phyloP scores from a whole-genome alignment of 2,888 invertebrate genomes.

The Eucriotettix oculatus region DNA sequence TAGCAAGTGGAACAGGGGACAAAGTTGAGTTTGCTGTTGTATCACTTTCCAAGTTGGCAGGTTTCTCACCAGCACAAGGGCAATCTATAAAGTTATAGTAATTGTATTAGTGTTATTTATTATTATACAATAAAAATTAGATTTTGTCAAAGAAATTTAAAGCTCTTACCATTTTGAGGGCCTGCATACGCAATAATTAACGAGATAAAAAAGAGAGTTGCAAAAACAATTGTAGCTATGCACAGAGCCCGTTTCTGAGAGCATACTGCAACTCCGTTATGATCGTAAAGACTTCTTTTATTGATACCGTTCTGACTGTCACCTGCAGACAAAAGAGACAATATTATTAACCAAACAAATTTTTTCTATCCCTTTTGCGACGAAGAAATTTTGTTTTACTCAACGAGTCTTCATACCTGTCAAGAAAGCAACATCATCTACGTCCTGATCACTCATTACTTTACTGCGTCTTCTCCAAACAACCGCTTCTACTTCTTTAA shows the following conservation, averaged over 20 bases:
- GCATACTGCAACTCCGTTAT: constrained; percentile 68
- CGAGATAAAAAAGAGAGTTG: constrained; percentile 64
- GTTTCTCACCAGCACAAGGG: constrained; percentile 49
- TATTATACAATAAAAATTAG: not conserved
- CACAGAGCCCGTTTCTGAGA: constrained; percentile 72
- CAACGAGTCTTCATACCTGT: constrained; percentile 40
- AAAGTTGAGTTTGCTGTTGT: constrained; percentile 32
- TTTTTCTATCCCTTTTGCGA: no score
- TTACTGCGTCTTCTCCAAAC: constrained; percentile 23
- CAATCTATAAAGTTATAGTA: constrained; percentile 34
- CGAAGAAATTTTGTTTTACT: no score
- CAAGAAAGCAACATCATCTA: constrained; percentile 83
- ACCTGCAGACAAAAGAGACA: constrained; percentile 27
- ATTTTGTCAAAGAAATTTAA: not conserved
- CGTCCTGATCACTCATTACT: constrained; percentile 75
- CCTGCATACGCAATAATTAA: constrained; percentile 81
- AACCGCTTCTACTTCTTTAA: constrained; percentile 29
- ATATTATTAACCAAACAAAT: no score
- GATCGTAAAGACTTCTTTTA: constrained; percentile 52
- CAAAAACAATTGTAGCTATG: constrained; percentile 62
- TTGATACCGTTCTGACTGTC: constrained; percentile 43
- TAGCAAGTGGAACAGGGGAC: constrained; percentile 47
- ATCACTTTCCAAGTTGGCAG: constrained; percentile 38
- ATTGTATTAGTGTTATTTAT: no score
- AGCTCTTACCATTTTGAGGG: constrained; percentile 56